phyloP scores from a whole-genome alignment of 2,113 vertebrate species.

The Etia nguti region DNA sequence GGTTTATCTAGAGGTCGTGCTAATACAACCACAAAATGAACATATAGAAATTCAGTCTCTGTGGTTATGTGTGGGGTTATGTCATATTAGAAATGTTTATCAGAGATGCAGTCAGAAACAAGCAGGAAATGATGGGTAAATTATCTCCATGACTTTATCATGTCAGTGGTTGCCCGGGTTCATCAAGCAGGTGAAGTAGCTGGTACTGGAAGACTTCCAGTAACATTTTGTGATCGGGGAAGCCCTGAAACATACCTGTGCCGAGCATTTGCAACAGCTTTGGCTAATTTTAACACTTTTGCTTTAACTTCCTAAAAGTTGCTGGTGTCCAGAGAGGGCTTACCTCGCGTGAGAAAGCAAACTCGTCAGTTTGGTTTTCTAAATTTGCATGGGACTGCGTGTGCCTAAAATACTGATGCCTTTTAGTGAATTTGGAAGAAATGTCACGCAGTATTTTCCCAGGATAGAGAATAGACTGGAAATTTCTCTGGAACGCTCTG shows the following conservation, averaged over 20 bases:
- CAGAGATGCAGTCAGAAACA: not conserved
- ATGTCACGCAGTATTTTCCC: not conserved
- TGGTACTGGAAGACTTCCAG: not conserved
- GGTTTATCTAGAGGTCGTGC: not conserved
- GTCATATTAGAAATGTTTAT: not conserved
- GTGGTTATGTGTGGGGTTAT: not conserved
- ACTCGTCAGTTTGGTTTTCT: not conserved
- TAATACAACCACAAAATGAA: not conserved
- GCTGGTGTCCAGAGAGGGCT: not conserved
- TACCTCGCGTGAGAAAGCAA: not conserved
- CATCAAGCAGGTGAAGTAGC: fast-evolving
- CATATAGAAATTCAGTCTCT: not conserved
- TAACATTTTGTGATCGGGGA: not conserved
- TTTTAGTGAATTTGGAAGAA: not conserved
- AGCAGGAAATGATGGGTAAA: not conserved
- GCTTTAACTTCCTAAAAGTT: not conserved
- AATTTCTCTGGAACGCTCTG: not conserved
- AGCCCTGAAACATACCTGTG: not conserved
- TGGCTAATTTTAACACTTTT: not conserved
- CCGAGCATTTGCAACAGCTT: not conserved
- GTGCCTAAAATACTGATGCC: not conserved
- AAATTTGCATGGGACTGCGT: not conserved
- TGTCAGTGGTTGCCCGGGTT: not conserved
- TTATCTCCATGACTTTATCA: not conserved
- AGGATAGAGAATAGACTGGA: not conserved